Evolutionary conservation across 2,888 invertebrate species (phyloP), one percentile per base, ranked within the genome.

Genomic region (Tachina grossa): DNA sequence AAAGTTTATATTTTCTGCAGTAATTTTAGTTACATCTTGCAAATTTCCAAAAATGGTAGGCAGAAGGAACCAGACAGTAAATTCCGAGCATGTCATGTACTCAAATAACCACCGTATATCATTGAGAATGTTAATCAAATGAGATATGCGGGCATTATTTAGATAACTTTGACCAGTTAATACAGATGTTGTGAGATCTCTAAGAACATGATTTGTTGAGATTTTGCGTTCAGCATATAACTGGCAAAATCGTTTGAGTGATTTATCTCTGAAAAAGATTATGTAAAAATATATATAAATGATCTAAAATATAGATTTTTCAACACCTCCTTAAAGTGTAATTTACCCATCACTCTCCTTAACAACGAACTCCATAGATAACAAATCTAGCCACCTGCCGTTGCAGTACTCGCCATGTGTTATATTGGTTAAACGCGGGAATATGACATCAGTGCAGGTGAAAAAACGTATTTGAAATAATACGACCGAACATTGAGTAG

Each of bases 41-140:
- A 80, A 55, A 57, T 76, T 19, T 1, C 85, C 85, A 80, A 47
- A 80, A 4, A 19, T 10, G 9, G 66, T 43, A 1, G 85, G 85
- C 11, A 85, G 19, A 14, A 85, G 14, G 19, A 85, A 85, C 75
- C 76, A 85, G 1, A 85, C 85, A 0, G 85, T 83, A 19, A 57
- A 83, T 65, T 83, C 79, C 4, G 43, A 71, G 45, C 79, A 85
- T 8, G 83, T 80, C 5, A 85, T 83, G n/a, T 83, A 85, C 41
- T 85, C 85, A 71, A 85, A 85, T 4, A 85, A 5, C 75, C 76
- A 85, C 9, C 85, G 83, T 68, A 85, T 80, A 11, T 85, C 79
- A 47, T 83, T 79, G 11, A 85, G 80, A 68, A 85, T 85, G 2
- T 68, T 66, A 9, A 85, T 76, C 11, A 85, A 55, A 51, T 71